Percentiles rank a stretch among this genome's conserved stretches.
phyloP scores from a whole-genome alignment of 37 sponge, comb jelly and placozoan genomes.

The Cliona cf. orientalis region DNA sequence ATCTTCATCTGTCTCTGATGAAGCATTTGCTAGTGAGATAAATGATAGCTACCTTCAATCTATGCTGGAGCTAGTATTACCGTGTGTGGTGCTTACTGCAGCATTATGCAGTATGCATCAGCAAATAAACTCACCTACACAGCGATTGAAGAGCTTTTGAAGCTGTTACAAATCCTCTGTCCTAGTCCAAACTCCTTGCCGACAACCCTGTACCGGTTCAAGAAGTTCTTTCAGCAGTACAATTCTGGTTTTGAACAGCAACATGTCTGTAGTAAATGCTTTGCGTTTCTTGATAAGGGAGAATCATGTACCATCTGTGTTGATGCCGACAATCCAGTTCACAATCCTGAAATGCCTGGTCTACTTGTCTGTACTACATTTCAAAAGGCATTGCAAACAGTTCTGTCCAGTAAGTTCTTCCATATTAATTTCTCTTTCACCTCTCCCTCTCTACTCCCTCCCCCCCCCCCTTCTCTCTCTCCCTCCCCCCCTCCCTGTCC shows the following conservation, averaged over 20 bases:
- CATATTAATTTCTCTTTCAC: background rate
- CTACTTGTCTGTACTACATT: background rate
- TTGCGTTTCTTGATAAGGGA: background rate
- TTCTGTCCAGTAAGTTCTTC: background rate
- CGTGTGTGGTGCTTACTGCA: background rate
- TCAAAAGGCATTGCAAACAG: background rate
- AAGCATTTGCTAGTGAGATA: too few species aligned
- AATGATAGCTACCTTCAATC: background rate
- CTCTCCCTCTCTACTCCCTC: background rate
- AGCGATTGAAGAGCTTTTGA: constrained; percentile 9
- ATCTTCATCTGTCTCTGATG: too few species aligned
- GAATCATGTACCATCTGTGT: background rate
- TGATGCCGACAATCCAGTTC: background rate
- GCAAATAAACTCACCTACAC: background rate
- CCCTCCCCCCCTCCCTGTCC: too few species aligned
- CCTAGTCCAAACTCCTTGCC: background rate
- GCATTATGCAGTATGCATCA: background rate
- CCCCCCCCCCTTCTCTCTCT: too few species aligned
- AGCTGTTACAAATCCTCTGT: background rate
- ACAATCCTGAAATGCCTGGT: too few species aligned
- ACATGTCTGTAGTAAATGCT: background rate
- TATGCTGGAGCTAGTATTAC: background rate
- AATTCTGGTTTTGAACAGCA: background rate
- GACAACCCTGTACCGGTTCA: background rate
- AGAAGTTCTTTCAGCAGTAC: constrained; percentile 9